phyloP scores from a whole-genome alignment of 1,140 invertebrate genomes.

The Heterodera schachtii region DNA sequence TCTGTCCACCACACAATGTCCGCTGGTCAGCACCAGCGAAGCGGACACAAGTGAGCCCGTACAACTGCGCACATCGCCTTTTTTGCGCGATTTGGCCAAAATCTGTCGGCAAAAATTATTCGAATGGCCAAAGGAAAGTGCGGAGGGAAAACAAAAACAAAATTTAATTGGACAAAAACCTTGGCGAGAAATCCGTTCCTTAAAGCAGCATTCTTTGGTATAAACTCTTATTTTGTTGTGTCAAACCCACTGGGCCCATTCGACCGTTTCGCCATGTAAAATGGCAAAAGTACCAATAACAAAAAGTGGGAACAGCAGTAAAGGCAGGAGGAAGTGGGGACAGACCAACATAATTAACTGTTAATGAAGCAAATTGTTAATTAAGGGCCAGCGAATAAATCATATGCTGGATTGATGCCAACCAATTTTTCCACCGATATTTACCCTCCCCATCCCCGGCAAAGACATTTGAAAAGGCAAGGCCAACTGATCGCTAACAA shows the following conservation, averaged over 20 bases:
- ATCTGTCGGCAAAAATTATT: slow-evolving; percentile 6
- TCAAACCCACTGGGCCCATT: neutral
- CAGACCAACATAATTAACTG: neutral
- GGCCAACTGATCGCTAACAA: no score
- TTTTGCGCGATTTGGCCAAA: neutral
- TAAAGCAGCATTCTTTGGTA: neutral
- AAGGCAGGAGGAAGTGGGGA: neutral
- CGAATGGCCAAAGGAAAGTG: neutral
- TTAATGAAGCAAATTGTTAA: no score
- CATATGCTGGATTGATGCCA: no score
- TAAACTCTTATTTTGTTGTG: neutral
- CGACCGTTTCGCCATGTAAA: slow-evolving; percentile 11
- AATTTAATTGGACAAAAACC: neutral
- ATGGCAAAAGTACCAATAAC: neutral
- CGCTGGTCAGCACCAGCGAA: slow-evolving; percentile 19
- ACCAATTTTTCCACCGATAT: no score
- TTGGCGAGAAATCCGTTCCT: slow-evolving; percentile 30
- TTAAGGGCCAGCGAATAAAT: no score
- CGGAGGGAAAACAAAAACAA: neutral
- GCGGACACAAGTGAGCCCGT: slow-evolving; percentile 27
- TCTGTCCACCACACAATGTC: slow-evolving; percentile 12
- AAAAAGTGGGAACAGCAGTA: neutral
- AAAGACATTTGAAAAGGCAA: no score
- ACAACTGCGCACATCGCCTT: slow-evolving; percentile 5
- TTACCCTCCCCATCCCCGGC: no score